Base-by-base conservation (phyloP, 1,140 invertebrate species). In the Reticulitermes speratus region DNA sequence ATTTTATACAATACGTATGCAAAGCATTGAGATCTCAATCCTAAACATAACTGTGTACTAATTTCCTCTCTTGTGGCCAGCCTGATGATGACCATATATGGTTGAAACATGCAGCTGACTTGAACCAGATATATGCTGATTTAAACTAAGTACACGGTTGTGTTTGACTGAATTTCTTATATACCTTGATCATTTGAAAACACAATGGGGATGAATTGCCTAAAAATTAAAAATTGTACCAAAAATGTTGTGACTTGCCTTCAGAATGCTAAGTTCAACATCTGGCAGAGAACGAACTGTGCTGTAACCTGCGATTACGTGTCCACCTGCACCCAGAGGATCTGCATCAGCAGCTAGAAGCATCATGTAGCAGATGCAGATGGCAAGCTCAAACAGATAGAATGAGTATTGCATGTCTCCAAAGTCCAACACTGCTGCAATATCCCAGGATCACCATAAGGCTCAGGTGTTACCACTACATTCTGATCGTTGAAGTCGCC, bases 401-500 rank as follows among this genome's bases (percentile, higher is more conserved):
- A 94, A 96, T 0, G 94, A 94, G 85, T 92, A 90, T 69, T 96
- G 95, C 2, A 94, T 93, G 90, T 98, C 97, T 0, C 95, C 95
- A 90, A 97, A 97, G 91, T 98, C 97, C 19, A 98, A 93, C 45
- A 98, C 90, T 0, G 94, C 95, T 38, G 90, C 90, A 3, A 95
- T 90, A 84, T 90, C 89, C 90, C 92, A 93, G 83, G 91, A 90
- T 90, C 89, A 14, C 90, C 90, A 0, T 90, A 89, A 3, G 89
- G 69, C 82, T 90, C 91, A 45, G 89, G 86, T 1, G 90, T 88
- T 0, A 97, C 94, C 2, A 98, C 89, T 25, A 98, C 93, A 91
- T 98, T 98, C 89, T 97, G 95, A 89, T 98, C 97, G 89, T 98
- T 98, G 55, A 97, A 92, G 90, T 98, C 97, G 8, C 97, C 97